Conservation (phyloP, 2,888 invertebrate genomes). For the Apantesis nais region DNA sequence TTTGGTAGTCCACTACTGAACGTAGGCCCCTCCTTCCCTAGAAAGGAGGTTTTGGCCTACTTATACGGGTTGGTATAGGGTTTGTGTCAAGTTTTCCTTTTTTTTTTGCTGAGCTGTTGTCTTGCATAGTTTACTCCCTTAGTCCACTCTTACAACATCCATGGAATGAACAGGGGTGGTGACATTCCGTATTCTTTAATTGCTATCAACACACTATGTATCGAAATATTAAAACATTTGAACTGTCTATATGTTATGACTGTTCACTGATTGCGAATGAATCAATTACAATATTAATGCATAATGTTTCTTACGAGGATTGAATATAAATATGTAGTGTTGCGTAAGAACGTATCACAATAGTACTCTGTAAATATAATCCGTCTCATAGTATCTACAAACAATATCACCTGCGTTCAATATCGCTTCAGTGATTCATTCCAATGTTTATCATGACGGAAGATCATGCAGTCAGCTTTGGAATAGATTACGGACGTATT, state of each 20-base stretch:
- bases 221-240: not conserved
- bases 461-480: not conserved
- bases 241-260: not conserved
- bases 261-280: not conserved
- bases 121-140: no score
- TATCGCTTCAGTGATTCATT: slow-evolving; percentile 3
- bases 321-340: not conserved
- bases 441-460: not conserved
- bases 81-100: no score
- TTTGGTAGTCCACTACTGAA: no score
- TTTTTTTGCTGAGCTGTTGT: no score
- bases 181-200: no score
- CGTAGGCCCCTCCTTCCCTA: no score
- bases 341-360: not conserved
- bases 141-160: no score
- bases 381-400: not conserved
- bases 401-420: not conserved
- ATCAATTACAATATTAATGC: not conserved
- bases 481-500: not conserved
- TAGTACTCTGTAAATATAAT: not conserved
- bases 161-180: no score
- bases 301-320: not conserved
- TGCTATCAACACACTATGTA: no score
- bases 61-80: no score
- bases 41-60: no score